Percentiles rank a stretch among this genome's conserved stretches.
Evolutionary conservation across 2,888 invertebrate species (phyloP).

Genomic region (Sialis fuliginosa): DNA sequence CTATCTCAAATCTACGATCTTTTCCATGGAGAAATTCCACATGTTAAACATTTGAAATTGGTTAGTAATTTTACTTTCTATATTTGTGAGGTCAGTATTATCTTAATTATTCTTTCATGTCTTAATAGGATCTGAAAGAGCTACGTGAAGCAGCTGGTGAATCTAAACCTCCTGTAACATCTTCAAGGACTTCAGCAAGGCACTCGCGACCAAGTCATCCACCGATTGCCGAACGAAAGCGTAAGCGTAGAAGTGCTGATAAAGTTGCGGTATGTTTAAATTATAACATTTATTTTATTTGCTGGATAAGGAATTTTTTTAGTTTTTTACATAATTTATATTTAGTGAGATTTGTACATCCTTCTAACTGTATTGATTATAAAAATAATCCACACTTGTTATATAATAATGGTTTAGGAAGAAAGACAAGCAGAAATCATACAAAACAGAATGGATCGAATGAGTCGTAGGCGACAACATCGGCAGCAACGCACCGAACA

Average conservation of each 20-base stretch:
- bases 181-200: background rate
- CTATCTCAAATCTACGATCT: slow-evolving; percentile 76
- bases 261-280: slow-evolving; percentile 19
- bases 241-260: slow-evolving; percentile 43
- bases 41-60: slow-evolving; percentile 56
- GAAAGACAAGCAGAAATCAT: slow-evolving; percentile 61
- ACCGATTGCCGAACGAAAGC: slow-evolving; percentile 1
- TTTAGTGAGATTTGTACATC: background rate
- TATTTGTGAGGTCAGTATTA: background rate
- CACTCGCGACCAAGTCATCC: slow-evolving; percentile 1
- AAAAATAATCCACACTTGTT: slow-evolving; percentile 4
- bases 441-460: slow-evolving; percentile 43
- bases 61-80: slow-evolving; percentile 24
- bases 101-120: background rate
- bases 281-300: background rate
- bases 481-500: slow-evolving; percentile 64
- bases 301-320: background rate
- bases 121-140: slow-evolving; percentile 1
- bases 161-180: background rate
- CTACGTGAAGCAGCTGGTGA: background rate
- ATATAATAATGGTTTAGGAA: slow-evolving; percentile 28
- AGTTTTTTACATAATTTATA: background rate
- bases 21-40: slow-evolving; percentile 83
- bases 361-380: background rate
- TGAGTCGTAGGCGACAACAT: slow-evolving; percentile 43